These are phyloP conservation scores for Melieria omissa DNA, from an alignment of 2,888 invertebrate species.

Conservation along the genomic window DNA sequence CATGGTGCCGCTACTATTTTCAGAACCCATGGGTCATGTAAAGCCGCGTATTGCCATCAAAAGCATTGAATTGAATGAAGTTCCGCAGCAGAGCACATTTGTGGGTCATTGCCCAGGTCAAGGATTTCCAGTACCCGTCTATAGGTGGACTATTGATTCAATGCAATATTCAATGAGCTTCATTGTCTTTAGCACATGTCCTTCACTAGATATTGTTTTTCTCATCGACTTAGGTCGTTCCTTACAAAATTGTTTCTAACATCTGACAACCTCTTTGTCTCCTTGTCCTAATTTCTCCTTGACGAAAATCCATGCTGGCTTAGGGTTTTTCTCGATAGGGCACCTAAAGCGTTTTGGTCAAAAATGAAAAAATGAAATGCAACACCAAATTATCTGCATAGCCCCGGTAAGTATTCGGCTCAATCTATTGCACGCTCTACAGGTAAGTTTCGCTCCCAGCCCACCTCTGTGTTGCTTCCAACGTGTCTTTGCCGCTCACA, in stretches of 20 bases:
- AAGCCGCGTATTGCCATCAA: constrained; percentile 62
- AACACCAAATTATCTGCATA: neutral
- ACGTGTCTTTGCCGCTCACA: constrained; percentile 1
- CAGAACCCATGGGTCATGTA: constrained; percentile 63
- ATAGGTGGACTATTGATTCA: constrained; percentile 70
- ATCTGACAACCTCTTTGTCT: neutral
- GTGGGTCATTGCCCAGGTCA: constrained; percentile 74
- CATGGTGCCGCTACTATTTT: neutral
- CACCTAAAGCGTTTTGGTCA: constrained; percentile 18
- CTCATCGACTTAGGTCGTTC: no score
- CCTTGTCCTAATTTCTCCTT: no score
- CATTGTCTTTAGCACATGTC: neutral
- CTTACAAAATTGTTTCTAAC: neutral
- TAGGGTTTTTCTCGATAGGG: constrained; percentile 18
- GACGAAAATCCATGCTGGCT: no score
- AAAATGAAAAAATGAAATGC: constrained; percentile 28
- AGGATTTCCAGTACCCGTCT: constrained; percentile 74
- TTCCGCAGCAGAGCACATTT: constrained; percentile 50
- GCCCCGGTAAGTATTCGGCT: constrained; percentile 1
- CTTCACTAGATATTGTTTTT: neutral
- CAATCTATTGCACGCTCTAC: neutral
- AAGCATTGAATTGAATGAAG: constrained; percentile 62
- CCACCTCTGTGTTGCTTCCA: constrained; percentile 10
- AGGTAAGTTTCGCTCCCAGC: constrained; percentile 17
- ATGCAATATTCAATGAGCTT: neutral